Percentiles rank a stretch among this genome's conserved stretches.
Evolutionary conservation across 2,113 vertebrate genomes (phyloP).

Genomic region (Aspidoscelis tigris): DNA sequence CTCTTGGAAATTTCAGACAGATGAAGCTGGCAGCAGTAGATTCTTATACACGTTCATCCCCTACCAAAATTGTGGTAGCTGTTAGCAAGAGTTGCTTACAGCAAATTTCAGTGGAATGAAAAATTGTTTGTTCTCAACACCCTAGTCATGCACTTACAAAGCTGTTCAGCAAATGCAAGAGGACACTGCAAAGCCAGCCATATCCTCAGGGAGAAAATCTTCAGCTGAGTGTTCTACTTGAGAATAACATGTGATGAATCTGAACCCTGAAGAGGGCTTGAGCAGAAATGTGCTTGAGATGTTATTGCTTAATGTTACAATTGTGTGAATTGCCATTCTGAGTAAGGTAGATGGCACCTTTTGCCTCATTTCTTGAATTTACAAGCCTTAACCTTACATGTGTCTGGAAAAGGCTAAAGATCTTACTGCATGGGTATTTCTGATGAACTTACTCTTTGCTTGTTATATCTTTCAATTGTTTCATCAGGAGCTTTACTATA

Average conservation of each 20-base stretch:
- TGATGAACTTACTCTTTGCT: neutral
- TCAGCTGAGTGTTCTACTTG: neutral
- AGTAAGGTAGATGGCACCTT: too few relatives aligned
- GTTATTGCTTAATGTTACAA: neutral
- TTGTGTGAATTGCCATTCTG: neutral
- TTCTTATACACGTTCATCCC: neutral
- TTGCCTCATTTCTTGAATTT: neutral
- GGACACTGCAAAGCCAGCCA: neutral
- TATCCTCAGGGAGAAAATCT: neutral
- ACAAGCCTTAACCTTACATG: neutral
- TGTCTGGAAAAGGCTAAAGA: neutral
- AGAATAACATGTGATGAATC: neutral
- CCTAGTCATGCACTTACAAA: neutral
- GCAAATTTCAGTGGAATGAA: constrained; percentile 1
- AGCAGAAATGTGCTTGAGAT: neutral
- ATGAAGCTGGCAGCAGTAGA: neutral
- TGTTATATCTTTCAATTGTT: neutral
- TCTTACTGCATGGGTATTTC: neutral
- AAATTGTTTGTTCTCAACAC: neutral
- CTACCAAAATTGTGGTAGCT: neutral
- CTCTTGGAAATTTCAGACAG: neutral
- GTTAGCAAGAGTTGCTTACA: neutral
- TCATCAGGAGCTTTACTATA: neutral
- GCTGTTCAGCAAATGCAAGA: neutral
- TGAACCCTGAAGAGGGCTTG: neutral